These are phyloP conservation scores for Cyclopterus lumpus DNA, from an alignment of 2,797 vertebrate genomes.

Conservation along the genomic window DNA sequence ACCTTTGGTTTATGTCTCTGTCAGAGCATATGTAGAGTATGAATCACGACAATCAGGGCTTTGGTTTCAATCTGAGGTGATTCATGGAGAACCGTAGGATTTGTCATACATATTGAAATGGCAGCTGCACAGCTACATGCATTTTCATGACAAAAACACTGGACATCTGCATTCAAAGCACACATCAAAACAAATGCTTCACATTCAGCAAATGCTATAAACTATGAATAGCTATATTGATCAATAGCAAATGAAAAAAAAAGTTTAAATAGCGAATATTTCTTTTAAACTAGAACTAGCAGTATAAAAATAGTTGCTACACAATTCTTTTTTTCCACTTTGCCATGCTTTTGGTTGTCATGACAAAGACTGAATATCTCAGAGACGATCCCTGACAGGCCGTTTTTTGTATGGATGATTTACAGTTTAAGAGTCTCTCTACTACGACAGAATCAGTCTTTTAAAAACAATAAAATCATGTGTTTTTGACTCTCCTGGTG, in stretches of 20 bases:
- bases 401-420: constrained; percentile 34
- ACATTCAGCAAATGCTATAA: constrained; percentile 54
- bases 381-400: constrained; percentile 54
- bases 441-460: constrained; percentile 15
- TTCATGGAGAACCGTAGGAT: constrained; percentile 8
- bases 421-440: constrained; percentile 41
- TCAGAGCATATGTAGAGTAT: background rate
- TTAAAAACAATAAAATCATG: constrained; percentile 21
- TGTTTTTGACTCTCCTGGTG: constrained; percentile 1
- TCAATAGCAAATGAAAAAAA: constrained; percentile 43
- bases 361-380: constrained; percentile 54
- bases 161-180: constrained; percentile 34
- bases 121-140: constrained; percentile 21
- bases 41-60: constrained; percentile 37
- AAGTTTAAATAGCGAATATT: too few relatives aligned
- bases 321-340: constrained; percentile 44
- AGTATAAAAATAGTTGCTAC: constrained; percentile 86
- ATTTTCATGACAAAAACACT: constrained; percentile 32
- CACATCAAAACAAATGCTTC: constrained; percentile 40
- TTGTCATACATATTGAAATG: constrained; percentile 16
- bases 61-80: constrained; percentile 55
- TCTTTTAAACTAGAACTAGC: constrained; percentile 46
- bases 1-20: constrained; percentile 32
- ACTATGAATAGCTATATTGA: constrained; percentile 17
- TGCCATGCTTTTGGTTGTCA: constrained; percentile 64